Evolutionary conservation across 2,113 vertebrate genomes (phyloP), one percentile per base, ranked within the genome.

Genomic region (Hyaena hyaena): DNA sequence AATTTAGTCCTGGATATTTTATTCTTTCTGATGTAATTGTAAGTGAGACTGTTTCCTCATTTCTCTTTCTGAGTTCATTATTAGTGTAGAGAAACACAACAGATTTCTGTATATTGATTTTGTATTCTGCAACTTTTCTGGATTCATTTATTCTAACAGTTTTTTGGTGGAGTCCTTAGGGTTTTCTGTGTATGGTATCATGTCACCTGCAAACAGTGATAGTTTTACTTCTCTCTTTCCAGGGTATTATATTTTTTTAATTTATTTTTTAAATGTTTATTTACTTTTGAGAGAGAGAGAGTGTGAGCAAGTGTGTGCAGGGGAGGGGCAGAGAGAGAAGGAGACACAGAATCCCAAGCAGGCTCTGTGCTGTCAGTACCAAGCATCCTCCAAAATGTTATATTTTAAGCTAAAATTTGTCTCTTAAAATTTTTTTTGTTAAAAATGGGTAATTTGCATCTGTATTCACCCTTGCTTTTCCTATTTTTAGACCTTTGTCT

Each of bases 331-430:
- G 21, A 61, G 58, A 61, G 21, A 61, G 21, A 23, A 21, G 58
- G 58, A 61, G 58, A 19, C 58, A 8, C 7, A 61, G 19, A 61
- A 10, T 61, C 58, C 58, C 21, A 61, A 7, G 8, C 58, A 61
- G 21, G 8, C 58, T 61, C 21, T 8, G 21, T 8, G 21, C 58
- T 61, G 21, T 23, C 58, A 24, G 21, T 21, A 61, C 58, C 58
- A 61, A 8, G 58, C 58, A 9, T 21, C 58, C 58, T 76, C 14
- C 6, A 45, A 43, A 23, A 45, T 76, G 19, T 74, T 39, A 19
- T 84, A 71, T 92, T 96, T 96, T 94, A 79, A 91, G 53, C 28
- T 68, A 4, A 24, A 68, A 90, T 90, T 94, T 94, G 55, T 86
- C 63, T 90, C 43, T 83, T n/a, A 68, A 85, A 82, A 33, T 12